Evolutionary conservation across 2,797 vertebrate species (phyloP).

Genomic region (Erithacus rubecula): DNA sequence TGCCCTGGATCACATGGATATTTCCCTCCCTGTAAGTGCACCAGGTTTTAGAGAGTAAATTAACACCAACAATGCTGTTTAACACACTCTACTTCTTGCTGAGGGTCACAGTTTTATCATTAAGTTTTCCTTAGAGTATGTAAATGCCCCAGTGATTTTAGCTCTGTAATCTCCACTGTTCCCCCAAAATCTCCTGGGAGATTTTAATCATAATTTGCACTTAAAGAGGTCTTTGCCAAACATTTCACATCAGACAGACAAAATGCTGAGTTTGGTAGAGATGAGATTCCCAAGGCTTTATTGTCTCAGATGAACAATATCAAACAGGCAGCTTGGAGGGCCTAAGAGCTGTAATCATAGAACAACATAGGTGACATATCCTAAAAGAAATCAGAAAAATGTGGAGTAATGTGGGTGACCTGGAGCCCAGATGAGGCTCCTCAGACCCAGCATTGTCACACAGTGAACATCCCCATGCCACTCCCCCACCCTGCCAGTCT

Average conservation of each 20-base stretch:
- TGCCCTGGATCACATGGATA: fast-evolving
- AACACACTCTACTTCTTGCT: not conserved
- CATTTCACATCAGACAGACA: not conserved
- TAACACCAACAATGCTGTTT: not conserved
- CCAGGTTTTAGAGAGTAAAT: not conserved
- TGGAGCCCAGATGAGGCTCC: not conserved
- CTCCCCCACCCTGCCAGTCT: not conserved
- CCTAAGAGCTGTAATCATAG: not conserved
- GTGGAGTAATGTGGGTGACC: not conserved
- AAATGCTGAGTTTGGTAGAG: not conserved
- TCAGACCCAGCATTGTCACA: not conserved
- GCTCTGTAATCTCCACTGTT: not conserved
- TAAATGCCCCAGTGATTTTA: not conserved
- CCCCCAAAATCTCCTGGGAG: not conserved
- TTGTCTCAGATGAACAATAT: not conserved
- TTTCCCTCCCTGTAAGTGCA: not conserved
- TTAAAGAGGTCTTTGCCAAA: not conserved
- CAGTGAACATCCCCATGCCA: fast-evolving
- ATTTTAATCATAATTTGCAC: not conserved
- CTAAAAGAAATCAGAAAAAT: not conserved
- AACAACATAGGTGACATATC: not conserved
- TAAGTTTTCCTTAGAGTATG: not conserved
- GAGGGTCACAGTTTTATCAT: not conserved
- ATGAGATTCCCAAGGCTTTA: not conserved
- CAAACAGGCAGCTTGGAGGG: not conserved